These are phyloP conservation scores for Aphidius gifuensis DNA, from an alignment of 1,140 invertebrate species.

Conservation along the genomic window DNA sequence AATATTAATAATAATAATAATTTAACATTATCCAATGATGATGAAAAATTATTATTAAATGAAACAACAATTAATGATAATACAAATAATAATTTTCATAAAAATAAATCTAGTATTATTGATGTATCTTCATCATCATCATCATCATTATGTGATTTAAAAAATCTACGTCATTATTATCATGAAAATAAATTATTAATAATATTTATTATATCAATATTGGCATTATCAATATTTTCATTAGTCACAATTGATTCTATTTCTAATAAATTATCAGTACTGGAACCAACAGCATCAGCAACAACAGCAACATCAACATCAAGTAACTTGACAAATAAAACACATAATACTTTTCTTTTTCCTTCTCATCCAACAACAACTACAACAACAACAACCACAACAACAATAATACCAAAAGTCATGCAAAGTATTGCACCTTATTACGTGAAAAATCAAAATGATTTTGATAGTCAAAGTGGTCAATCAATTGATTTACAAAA, in stretches of 20 bases:
- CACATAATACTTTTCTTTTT: too few species aligned
- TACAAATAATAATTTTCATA: too few species aligned
- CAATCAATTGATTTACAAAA: not conserved
- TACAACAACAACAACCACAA: not conserved
- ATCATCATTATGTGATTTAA: too few species aligned
- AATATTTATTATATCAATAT: not conserved
- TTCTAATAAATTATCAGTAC: slow-evolving; percentile 12
- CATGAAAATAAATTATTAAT: not conserved
- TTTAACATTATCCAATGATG: not conserved
- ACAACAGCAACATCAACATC: too few species aligned
- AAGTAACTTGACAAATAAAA: too few species aligned
- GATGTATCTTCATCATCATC: too few species aligned
- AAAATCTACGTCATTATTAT: too few species aligned
- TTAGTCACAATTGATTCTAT: not conserved
- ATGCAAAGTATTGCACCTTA: not conserved
- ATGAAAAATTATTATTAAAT: not conserved
- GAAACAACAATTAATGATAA: not conserved
- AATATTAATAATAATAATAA: not conserved
- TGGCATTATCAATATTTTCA: not conserved
- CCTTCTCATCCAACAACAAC: too few species aligned
- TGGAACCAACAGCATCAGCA: too few species aligned
- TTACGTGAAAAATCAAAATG: not conserved
- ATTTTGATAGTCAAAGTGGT: not conserved
- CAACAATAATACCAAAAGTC: not conserved
- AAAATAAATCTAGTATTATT: too few species aligned